Evolutionary conservation across 1,140 invertebrate genomes (phyloP).

Genomic region (Macrocentrus cingulum): DNA sequence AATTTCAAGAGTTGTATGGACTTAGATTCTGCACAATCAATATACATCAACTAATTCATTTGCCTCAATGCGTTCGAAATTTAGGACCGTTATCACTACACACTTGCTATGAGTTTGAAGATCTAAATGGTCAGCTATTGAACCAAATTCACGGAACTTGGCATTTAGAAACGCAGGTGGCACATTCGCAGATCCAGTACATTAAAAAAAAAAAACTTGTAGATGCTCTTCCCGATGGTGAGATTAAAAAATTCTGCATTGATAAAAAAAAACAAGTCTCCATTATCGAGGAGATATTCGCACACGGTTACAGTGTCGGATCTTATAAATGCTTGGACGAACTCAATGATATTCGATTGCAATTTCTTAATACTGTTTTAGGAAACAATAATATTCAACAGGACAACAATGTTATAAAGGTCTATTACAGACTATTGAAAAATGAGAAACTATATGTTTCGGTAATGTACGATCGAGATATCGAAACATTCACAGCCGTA

Average conservation of each 20-base stretch:
- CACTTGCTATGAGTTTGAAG: constrained; percentile 6
- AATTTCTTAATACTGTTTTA: too few relatives aligned
- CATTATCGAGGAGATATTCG: not conserved
- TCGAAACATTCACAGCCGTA: too few relatives aligned
- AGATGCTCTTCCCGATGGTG: not conserved
- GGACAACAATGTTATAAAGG: too few relatives aligned
- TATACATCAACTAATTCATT: constrained; percentile 1
- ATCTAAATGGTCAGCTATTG: constrained; percentile 13
- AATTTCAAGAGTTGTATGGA: constrained; percentile 15
- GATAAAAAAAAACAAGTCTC: constrained; percentile 12
- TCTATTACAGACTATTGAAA: too few relatives aligned
- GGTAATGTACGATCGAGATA: too few relatives aligned
- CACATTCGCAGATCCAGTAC: not conserved
- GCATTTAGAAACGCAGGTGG: not conserved
- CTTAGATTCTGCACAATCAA: not conserved
- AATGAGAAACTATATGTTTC: too few relatives aligned
- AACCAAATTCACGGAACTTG: not conserved
- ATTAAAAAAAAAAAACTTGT: not conserved
- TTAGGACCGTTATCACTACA: not conserved
- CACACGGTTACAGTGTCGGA: not conserved
- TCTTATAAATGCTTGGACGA: not conserved
- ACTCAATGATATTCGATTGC: too few relatives aligned
- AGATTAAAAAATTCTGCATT: not conserved
- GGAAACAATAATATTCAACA: too few relatives aligned
- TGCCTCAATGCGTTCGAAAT: not conserved